Base-by-base conservation (phyloP, 1,140 invertebrate species). In the Drosophila nigrodunni region DNA sequence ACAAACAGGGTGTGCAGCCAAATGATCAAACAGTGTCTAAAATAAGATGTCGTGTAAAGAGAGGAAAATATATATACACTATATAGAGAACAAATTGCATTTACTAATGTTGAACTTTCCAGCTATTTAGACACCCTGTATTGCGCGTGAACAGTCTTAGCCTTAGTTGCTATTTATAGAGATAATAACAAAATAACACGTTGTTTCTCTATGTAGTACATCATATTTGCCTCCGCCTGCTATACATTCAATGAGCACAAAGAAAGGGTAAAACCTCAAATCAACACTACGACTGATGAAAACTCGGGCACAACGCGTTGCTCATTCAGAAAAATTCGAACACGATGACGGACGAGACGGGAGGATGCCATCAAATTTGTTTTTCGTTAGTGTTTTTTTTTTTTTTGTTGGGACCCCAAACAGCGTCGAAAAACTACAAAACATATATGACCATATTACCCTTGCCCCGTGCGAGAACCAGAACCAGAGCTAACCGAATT, bases 311-410 rank as follows among this genome's bases (percentile, higher is more conserved):
- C 80, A 82, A 77, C 75, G 72, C 72, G 44, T 49, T 71, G 82
- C 83, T 82, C 83, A 87, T 88, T 87, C 82, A 87, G 73, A 80
- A 87, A 88, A 80, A 69, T 62, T 73, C 61, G 21, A 74, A 52
- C 54, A 60, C 34, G 74, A 60, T 57, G 81, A 69, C 74, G 77
- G 72, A 30, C 25, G 25, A 62, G 66, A 78, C 50, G 13, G 34
- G 39, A 79, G 72, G 58, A 74, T 73, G 72, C 79, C 78, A 80
- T 86, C 78, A 87, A 86, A 87, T 76, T 77, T 83, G 77, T 66
- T 59, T 82, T 66, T 30, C 25, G 3, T 30, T 30, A 30, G 25
- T 30, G 25, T 25, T 25, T 25, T 25, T 25, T 15, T 25, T 15
- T 15, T 15, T 15, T 15, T 15, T 15, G 15, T 30, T 30, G 25